Percentiles rank a stretch among this genome's conserved stretches.
Evolutionary conservation across 2,113 vertebrate species (phyloP).

Genomic region (Agelaius tricolor): DNA sequence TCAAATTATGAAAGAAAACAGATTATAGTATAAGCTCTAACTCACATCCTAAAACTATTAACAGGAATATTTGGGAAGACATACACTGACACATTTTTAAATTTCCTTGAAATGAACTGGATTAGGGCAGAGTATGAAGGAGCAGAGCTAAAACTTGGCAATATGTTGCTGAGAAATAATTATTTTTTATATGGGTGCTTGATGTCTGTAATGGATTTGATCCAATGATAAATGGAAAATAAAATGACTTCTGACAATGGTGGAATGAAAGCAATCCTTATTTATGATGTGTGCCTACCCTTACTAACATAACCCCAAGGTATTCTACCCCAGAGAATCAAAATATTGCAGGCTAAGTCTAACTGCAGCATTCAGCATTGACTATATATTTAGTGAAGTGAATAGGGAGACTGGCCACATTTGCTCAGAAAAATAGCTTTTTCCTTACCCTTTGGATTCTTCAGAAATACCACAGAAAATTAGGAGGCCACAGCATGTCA

Average conservation of each 20-base stretch:
- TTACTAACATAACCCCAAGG: neutral
- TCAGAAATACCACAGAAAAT: neutral
- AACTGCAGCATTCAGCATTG: neutral
- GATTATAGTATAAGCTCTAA: neutral
- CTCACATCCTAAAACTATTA: neutral
- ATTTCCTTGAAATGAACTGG: constrained; percentile 5
- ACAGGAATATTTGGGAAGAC: neutral
- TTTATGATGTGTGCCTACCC: constrained; percentile 17
- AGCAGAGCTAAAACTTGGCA: neutral
- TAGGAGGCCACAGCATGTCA: neutral
- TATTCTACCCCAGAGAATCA: constrained; percentile 3
- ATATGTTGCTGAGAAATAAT: constrained; percentile 9
- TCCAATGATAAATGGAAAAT: neutral
- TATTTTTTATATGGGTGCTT: neutral
- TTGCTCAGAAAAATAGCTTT: neutral
- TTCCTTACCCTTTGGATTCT: neutral
- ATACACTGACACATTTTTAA: neutral
- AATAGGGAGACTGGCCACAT: neutral
- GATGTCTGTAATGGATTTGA: constrained; percentile 28
- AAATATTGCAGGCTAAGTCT: neutral
- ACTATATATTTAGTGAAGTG: neutral
- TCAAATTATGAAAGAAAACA: neutral
- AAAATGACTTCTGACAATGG: constrained; percentile 17
- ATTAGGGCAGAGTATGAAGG: neutral
- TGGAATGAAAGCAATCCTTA: constrained; percentile 44